Conservation (phyloP, 2,113 vertebrate species). For the Papio anubis region DNA sequence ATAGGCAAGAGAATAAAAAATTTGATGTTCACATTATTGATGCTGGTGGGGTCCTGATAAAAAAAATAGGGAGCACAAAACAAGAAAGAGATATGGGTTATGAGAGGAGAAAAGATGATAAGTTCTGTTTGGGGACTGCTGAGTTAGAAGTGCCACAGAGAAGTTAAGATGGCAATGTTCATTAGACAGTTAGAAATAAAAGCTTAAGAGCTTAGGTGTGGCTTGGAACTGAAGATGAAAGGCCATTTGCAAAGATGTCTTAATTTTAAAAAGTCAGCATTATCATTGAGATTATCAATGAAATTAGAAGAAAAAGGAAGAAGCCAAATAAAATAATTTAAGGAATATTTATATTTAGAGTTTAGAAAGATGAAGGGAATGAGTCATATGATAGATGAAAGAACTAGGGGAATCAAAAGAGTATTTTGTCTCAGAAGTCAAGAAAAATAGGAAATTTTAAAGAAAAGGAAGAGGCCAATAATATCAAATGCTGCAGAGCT, state of each 20-base stretch:
- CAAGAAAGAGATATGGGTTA: neutral
- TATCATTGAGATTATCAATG: neutral
- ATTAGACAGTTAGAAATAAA: neutral
- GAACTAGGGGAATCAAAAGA: neutral
- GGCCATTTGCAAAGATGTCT: neutral
- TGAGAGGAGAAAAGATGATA: neutral
- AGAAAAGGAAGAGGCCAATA: neutral
- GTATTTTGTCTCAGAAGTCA: neutral
- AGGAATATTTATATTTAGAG: constrained; percentile 4
- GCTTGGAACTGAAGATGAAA: neutral
- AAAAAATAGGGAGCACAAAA: neutral
- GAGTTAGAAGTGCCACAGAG: neutral
- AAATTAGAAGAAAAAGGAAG: neutral
- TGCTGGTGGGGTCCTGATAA: neutral
- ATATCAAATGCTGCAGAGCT: neutral
- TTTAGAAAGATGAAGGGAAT: constrained; percentile 29
- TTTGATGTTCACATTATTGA: neutral
- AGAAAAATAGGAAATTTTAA: constrained; percentile 15
- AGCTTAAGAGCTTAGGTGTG: neutral
- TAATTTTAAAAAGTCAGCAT: neutral
- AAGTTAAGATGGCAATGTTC: neutral
- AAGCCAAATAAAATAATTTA: constrained; percentile 40
- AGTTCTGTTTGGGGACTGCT: neutral
- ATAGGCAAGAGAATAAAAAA: too few species aligned
- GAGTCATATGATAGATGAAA: constrained; percentile 8